Conservation (phyloP, 2,797 vertebrate species). For the Cyprinodon diabolis region DNA sequence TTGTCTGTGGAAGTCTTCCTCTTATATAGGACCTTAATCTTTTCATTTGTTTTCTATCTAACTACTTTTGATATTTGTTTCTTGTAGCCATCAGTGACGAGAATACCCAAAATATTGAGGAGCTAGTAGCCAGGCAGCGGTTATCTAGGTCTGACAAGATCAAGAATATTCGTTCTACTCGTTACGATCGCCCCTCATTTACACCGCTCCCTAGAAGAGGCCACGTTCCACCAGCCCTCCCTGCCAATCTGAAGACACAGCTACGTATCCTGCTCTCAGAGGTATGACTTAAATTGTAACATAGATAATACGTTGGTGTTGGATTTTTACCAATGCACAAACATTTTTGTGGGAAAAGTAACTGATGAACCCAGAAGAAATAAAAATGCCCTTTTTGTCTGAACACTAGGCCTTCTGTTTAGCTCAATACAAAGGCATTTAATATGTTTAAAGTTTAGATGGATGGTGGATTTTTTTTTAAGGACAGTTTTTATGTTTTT, state of each 20-base stretch:
- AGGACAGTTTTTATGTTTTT: too few species aligned
- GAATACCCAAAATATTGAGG: conserved; percentile 83
- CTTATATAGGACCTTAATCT: not conserved
- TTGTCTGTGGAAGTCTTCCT: too few species aligned
- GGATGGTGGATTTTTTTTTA: too few species aligned
- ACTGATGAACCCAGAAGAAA: too few species aligned
- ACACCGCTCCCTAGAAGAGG: conserved; percentile 71
- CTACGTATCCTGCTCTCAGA: conserved; percentile 84
- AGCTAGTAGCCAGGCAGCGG: conserved; percentile 86
- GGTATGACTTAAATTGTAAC: conserved; percentile 48
- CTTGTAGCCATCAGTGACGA: conserved; percentile 84
- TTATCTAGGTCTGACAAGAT: conserved; percentile 38
- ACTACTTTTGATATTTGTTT: not conserved
- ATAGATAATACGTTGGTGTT: not conserved
- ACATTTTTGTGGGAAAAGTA: too few species aligned
- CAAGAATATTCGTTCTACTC: conserved; percentile 38
- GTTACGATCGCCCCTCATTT: not conserved
- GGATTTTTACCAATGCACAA: not conserved
- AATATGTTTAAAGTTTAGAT: too few species aligned
- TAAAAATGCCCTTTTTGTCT: too few species aligned
- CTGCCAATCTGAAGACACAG: conserved; percentile 83
- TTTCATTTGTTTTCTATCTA: not conserved
- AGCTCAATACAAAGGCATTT: too few species aligned
- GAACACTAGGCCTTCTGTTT: too few species aligned
- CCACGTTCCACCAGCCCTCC: conserved; percentile 71